Evolutionary conservation across 2,113 vertebrate species (phyloP).

Genomic region (Axis porcinus): DNA sequence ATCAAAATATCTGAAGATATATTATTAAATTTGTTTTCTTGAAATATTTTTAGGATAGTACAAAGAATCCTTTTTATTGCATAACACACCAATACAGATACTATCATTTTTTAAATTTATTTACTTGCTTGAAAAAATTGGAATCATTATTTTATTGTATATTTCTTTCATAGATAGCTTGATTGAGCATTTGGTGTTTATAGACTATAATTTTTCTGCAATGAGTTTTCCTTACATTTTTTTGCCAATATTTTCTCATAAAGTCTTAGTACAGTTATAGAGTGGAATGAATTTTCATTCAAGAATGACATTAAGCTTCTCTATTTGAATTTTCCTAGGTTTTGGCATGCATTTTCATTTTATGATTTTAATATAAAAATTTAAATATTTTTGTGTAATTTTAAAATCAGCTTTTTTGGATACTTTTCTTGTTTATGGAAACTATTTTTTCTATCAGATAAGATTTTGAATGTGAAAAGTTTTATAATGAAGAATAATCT

Average conservation of each 20-base stretch:
- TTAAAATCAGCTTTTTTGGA: not conserved
- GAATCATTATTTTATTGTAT: not conserved
- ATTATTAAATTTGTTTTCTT: not conserved
- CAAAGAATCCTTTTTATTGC: not conserved
- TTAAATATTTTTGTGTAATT: not conserved
- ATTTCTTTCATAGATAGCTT: not conserved
- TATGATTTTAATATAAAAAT: not conserved
- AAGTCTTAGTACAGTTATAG: not conserved
- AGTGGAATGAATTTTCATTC: not conserved
- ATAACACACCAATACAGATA: not conserved
- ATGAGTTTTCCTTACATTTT: not conserved
- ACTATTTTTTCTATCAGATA: not conserved
- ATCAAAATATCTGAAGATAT: not conserved
- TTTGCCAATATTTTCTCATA: not conserved
- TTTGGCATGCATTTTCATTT: not conserved
- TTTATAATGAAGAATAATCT: not conserved
- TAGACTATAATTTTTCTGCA: not conserved
- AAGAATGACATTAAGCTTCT: not conserved
- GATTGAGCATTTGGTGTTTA: not conserved
- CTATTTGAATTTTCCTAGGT: not conserved
- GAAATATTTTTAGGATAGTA: not conserved
- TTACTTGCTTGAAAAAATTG: not conserved
- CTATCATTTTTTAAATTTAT: not conserved
- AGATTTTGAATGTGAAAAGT: not conserved
- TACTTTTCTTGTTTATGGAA: not conserved